Conservation (phyloP, 2,113 vertebrate genomes). For the Cheilinus undulatus region DNA sequence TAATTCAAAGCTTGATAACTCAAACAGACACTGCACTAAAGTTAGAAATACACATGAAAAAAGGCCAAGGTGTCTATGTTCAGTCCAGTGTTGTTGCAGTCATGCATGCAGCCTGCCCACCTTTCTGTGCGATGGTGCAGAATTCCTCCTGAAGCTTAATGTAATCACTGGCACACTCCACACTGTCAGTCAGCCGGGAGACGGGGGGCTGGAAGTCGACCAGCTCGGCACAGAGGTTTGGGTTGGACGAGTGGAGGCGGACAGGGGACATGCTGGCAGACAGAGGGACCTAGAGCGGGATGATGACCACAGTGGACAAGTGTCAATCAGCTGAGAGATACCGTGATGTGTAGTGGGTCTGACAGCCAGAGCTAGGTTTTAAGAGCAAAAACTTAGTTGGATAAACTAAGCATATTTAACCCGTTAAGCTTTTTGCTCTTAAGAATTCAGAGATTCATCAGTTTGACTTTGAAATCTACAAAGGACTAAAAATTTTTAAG, state of each 20-base stretch:
- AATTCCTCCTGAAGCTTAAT: conserved; percentile 98
- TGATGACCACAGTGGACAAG: conserved; percentile 2
- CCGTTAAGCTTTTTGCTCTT: neutral
- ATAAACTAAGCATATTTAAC: neutral
- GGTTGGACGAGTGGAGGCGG: conserved; percentile 97
- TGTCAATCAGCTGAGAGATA: conserved; percentile 29
- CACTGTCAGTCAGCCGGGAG: conserved; percentile 87
- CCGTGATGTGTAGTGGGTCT: conserved; percentile 10
- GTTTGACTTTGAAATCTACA: neutral
- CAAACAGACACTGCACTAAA: too few relatives aligned
- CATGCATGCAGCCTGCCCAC: conserved; percentile 73
- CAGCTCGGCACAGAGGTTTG: conserved; percentile 96
- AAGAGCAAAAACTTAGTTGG: neutral
- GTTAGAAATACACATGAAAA: neutral
- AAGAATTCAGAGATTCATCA: neutral
- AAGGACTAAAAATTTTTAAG: neutral
- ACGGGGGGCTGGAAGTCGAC: conserved; percentile 90
- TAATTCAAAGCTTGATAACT: too few relatives aligned
- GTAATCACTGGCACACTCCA: conserved; percentile 92
- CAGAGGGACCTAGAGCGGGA: conserved; percentile 89
- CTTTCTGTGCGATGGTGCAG: conserved; percentile 97
- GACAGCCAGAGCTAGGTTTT: conserved; percentile 7
- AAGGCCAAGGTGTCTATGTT: neutral
- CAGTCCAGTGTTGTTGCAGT: neutral
- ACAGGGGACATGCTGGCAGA: conserved; percentile 93